These are phyloP conservation scores for Coracias cyanogaster DNA, from an alignment of 2,797 vertebrate genomes.

Conservation along the genomic window DNA sequence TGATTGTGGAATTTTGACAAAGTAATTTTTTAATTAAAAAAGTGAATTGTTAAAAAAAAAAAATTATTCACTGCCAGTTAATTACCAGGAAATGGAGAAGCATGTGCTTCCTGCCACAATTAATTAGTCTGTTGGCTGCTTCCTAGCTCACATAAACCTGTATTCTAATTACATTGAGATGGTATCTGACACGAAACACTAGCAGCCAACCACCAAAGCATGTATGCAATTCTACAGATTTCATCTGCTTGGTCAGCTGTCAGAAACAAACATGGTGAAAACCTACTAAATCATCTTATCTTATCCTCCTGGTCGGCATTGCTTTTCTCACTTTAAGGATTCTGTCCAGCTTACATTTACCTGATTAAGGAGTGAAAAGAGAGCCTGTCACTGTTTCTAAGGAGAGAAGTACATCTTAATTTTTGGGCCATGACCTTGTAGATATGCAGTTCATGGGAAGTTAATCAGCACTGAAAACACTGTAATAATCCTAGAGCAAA, in stretches of 20 bases:
- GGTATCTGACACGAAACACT: slow-evolving; percentile 41
- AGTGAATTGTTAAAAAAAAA: not conserved
- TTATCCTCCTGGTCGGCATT: not conserved
- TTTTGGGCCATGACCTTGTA: not conserved
- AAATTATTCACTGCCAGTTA: not conserved
- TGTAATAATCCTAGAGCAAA: not conserved
- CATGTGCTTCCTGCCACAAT: slow-evolving; percentile 58
- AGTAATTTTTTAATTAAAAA: not conserved
- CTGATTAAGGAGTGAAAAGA: not conserved
- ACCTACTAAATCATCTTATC: not conserved
- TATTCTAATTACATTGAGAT: slow-evolving; percentile 37
- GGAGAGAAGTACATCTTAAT: not conserved
- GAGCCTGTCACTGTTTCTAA: not conserved
- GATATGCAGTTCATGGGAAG: not conserved
- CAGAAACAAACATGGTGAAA: not conserved
- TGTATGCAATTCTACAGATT: not conserved
- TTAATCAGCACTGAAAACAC: not conserved
- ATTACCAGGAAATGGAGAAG: slow-evolving; percentile 43
- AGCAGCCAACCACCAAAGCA: not conserved
- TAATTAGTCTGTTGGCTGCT: slow-evolving; percentile 42
- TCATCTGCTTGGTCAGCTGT: not conserved
- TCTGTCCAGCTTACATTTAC: not conserved
- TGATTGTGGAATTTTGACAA: not conserved
- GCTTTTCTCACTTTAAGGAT: not conserved
- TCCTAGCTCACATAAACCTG: not conserved